Evolutionary conservation across 2,888 invertebrate species (phyloP).

Genomic region (Exephanes ischioxanthus): DNA sequence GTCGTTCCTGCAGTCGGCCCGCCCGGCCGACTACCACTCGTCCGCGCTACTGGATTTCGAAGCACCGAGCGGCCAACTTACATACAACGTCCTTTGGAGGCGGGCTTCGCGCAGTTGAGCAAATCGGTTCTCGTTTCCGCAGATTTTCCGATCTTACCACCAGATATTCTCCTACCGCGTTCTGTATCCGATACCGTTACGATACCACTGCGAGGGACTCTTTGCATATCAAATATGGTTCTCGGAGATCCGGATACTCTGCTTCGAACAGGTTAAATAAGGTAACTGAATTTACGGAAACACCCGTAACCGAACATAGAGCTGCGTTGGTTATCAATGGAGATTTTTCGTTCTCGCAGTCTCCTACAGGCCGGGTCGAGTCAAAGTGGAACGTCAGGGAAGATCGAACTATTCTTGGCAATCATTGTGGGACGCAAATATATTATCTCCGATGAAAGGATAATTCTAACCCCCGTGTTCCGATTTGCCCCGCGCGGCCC

Average conservation of each 20-base stretch:
- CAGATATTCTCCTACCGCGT: not conserved
- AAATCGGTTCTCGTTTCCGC: constrained; percentile 38
- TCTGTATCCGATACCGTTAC: not conserved
- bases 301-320: not conserved
- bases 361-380: not conserved
- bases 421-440: not conserved
- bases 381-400: not conserved
- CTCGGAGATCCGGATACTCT: not conserved
- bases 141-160: constrained; percentile 11
- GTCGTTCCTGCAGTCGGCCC: too few species aligned
- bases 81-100: not conserved
- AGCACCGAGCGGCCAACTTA: not conserved
- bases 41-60: constrained; percentile 21
- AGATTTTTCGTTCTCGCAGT: not conserved
- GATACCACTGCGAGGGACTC: constrained; percentile 2
- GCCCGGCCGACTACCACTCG: constrained; percentile 14
- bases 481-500: not conserved
- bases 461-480: not conserved
- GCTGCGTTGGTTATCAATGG: not conserved
- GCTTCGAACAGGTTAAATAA: not conserved
- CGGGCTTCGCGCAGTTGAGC: constrained; percentile 11
- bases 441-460: not conserved
- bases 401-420: too few species aligned
- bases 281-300: not conserved
- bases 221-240: constrained; percentile 48